Evolutionary conservation across 2,888 invertebrate genomes (phyloP).

Genomic region (Trilocha varians): DNA sequence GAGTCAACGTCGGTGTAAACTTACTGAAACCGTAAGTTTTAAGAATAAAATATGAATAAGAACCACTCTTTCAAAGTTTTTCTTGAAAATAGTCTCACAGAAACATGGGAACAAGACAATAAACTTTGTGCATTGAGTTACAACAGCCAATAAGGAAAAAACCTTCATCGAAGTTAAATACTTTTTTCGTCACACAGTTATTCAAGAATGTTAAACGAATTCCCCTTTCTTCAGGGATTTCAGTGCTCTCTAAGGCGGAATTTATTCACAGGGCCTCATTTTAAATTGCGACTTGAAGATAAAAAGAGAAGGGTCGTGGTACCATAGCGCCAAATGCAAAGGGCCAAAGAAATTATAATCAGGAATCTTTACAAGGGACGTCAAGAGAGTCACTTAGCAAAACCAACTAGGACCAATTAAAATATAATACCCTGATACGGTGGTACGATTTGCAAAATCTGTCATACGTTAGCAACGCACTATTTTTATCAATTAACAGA

Average conservation of each 20-base stretch:
- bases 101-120: too few relatives aligned
- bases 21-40: too few relatives aligned
- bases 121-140: neutral
- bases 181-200: conserved; percentile 5
- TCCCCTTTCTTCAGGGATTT: conserved; percentile 27
- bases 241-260: conserved; percentile 28
- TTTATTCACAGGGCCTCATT: conserved; percentile 38
- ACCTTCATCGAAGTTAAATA: neutral
- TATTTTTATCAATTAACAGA: too few relatives aligned
- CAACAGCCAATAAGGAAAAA: neutral
- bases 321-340: conserved; percentile 24
- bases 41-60: too few relatives aligned
- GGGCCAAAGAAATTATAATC: conserved; percentile 22
- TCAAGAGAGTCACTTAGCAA: conserved; percentile 9
- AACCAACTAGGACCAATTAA: conserved; percentile 24
- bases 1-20: too few relatives aligned
- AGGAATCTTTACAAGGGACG: neutral
- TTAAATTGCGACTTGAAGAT: conserved; percentile 42
- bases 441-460: too few relatives aligned
- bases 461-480: too few relatives aligned
- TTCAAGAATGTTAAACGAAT: conserved; percentile 18
- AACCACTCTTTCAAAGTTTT: too few relatives aligned
- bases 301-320: conserved; percentile 34
- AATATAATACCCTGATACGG: conserved; percentile 26
- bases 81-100: too few relatives aligned